Evolutionary conservation across 1,140 invertebrate species (phyloP).

Genomic region (Drosophila eugracilis): DNA sequence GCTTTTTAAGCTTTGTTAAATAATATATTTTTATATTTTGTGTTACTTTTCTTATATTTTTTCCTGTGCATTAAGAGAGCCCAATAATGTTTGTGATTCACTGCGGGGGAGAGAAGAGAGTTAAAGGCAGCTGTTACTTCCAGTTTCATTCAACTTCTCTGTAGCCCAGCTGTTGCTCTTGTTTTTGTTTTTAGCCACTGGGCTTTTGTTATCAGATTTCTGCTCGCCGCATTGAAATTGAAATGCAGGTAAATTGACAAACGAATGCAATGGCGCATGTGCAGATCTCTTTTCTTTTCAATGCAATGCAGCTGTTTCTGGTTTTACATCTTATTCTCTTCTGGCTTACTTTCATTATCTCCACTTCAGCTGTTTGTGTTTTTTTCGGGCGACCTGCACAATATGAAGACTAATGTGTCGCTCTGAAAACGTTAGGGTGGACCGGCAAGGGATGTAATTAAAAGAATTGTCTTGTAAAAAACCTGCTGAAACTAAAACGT

Average conservation of each 20-base stretch:
- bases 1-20: too few relatives aligned
- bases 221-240: slow-evolving; percentile 32
- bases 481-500: not conserved
- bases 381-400: slow-evolving; percentile 61
- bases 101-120: slow-evolving; percentile 7
- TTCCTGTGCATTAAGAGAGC: not conserved
- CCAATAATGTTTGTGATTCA: not conserved
- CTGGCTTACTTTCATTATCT: slow-evolving; percentile 34
- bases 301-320: slow-evolving; percentile 39
- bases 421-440: slow-evolving; percentile 13
- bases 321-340: slow-evolving; percentile 22
- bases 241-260: slow-evolving; percentile 58
- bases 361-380: slow-evolving; percentile 30
- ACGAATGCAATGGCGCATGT: slow-evolving; percentile 53
- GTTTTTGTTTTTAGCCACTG: slow-evolving; percentile 29
- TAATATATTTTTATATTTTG: too few relatives aligned
- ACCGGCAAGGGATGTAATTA: not conserved
- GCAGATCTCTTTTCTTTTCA: slow-evolving; percentile 48
- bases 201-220: slow-evolving; percentile 75
- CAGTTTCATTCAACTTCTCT: slow-evolving; percentile 54
- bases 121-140: slow-evolving; percentile 18
- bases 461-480: not conserved
- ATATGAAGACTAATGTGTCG: slow-evolving; percentile 33
- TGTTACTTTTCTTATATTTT: too few relatives aligned
- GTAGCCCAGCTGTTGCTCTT: slow-evolving; percentile 63